phyloP scores from a whole-genome alignment of 2,888 invertebrate species.

The Celastrina argiolus region DNA sequence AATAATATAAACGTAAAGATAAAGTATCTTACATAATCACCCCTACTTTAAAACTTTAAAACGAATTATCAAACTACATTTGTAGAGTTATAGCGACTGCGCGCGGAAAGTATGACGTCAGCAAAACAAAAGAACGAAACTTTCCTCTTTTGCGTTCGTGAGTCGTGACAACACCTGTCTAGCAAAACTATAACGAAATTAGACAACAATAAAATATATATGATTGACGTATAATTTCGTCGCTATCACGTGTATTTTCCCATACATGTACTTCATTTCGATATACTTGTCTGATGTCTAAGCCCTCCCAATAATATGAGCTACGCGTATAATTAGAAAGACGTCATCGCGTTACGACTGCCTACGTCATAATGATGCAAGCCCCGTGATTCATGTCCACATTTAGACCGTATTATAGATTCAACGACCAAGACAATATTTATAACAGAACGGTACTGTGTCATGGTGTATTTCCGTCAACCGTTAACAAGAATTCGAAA shows the following conservation, averaged over 20 bases:
- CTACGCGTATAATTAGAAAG: background rate
- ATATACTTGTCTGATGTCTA: no score
- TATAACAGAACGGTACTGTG: background rate
- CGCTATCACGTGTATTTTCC: no score
- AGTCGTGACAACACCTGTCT: background rate
- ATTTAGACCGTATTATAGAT: conserved; percentile 3
- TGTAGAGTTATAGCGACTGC: background rate
- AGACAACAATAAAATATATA: no score
- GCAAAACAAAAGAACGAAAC: background rate
- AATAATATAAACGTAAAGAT: background rate
- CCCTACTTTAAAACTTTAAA: background rate
- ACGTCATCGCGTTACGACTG: background rate
- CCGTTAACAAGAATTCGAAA: background rate
- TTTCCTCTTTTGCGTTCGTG: background rate
- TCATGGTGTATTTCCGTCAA: conserved; percentile 1
- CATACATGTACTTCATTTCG: no score
- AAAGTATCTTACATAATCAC: no score
- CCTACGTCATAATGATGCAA: conserved; percentile 1
- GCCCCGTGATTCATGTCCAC: background rate
- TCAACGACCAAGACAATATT: background rate
- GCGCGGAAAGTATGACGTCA: background rate
- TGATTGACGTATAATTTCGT: no score
- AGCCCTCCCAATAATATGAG: no score
- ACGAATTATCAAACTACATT: background rate
- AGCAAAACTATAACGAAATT: background rate